Base-by-base conservation (phyloP, 2,797 vertebrate genomes). In the Sardinella longiceps region DNA sequence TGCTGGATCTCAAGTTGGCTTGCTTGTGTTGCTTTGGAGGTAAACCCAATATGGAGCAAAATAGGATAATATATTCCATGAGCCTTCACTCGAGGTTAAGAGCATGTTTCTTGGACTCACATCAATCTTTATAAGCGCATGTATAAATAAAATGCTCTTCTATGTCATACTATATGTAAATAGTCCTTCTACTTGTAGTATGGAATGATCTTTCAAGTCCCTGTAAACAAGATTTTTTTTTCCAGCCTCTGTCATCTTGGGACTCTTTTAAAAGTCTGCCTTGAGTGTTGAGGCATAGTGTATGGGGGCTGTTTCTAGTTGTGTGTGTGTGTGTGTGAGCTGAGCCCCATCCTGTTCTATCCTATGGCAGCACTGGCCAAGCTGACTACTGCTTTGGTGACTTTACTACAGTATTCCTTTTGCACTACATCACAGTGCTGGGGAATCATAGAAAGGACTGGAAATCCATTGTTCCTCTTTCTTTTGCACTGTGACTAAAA, bases 401-500 rank as follows among this genome's bases (percentile, higher is more conserved):
- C 66, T 74, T 77, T n/a, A 77, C n/a, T n/a, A n/a, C n/a, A n/a
- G 18, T 18, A n/a, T 23, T 39, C 9, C 33, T 77, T 74, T 77
- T 77, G 70, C 70, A n/a, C n/a, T n/a, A n/a, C n/a, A n/a, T n/a
- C 48, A 83, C 85, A 85, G 33, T 50, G 39, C 84, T 81, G 85
- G 90, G 86, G 87, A 89, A 86, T 74, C 48, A 83, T 80, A 87
- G 82, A 60, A 9, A 28, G 81, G 83, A 87, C 85, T 85, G 85
- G 86, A 88, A 91, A 92, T 88, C 87, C 84, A 90, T 93, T 93
- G 92, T 39, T 39, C 66, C 33, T 39, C 33, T 43, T 23, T 91
- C 87, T 86, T 74, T 92, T 90, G 89, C 87, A 85, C 53, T 90
- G 88, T 85, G 85, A 91, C 91, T 94, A 96, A 97, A 96, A 77